Evolutionary conservation across 2,113 vertebrate species (phyloP).

Genomic region (Perca schrenkii): DNA sequence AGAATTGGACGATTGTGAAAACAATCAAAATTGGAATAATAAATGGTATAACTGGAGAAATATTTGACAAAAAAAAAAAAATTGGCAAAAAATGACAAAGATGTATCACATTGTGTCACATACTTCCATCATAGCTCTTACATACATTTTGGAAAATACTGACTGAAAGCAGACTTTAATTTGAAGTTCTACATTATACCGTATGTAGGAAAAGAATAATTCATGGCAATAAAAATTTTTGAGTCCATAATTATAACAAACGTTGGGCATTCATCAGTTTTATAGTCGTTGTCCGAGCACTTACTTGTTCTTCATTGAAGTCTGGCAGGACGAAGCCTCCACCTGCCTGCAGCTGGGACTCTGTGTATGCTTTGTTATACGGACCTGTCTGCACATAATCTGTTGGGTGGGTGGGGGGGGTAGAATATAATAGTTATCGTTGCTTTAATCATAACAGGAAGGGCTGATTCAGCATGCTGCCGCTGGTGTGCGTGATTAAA

Average conservation of each 20-base stretch:
- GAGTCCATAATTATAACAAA: not conserved
- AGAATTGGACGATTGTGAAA: not conserved
- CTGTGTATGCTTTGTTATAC: conserved; percentile 91
- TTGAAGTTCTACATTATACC: too few relatives aligned
- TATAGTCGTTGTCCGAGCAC: not conserved
- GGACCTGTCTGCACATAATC: conserved; percentile 90
- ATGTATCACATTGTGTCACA: too few relatives aligned
- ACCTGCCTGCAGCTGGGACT: conserved; percentile 91
- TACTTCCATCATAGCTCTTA: too few relatives aligned
- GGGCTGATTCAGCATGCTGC: not conserved
- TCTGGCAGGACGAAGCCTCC: conserved; percentile 94
- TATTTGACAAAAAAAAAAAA: too few relatives aligned
- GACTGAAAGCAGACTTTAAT: too few relatives aligned
- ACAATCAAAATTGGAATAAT: too few relatives aligned
- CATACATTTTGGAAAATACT: too few relatives aligned
- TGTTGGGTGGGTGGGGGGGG: conserved; percentile 53
- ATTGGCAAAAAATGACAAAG: too few relatives aligned
- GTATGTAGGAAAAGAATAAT: not conserved
- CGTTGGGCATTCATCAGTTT: too few relatives aligned
- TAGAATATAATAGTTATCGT: not conserved
- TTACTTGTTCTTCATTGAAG: conserved; percentile 97
- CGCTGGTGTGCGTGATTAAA: not conserved
- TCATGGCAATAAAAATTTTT: not conserved
- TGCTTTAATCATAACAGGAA: not conserved
- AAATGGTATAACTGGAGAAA: too few relatives aligned